Base-by-base conservation (phyloP, 2,888 invertebrate genomes). In the Syritta pipiens region DNA sequence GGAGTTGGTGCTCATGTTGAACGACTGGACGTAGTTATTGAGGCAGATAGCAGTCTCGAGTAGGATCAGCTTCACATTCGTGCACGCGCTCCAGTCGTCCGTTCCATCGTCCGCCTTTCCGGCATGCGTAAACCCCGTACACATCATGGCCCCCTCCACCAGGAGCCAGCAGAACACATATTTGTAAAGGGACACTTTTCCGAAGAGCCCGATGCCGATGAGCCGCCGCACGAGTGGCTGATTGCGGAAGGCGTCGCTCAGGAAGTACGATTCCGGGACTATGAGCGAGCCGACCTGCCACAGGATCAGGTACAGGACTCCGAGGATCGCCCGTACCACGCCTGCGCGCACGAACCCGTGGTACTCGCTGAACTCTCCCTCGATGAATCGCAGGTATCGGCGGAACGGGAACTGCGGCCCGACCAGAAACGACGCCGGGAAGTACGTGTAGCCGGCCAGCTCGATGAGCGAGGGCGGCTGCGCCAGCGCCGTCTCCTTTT, bases 91-190 rank as follows among this genome's bases (percentile, higher is more conserved):
- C n/a, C n/a, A n/a, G n/a, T n/a, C n/a, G n/a, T n/a, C n/a, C n/a
- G n/a, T n/a, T n/a, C n/a, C n/a, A n/a, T n/a, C n/a, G n/a, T n/a
- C n/a, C n/a, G n/a, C n/a, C n/a, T n/a, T n/a, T n/a, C n/a, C n/a
- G n/a, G n/a, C n/a, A n/a, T n/a, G n/a, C n/a, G n/a, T n/a, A n/a
- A n/a, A n/a, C n/a, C 92, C 92, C 82, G 91, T 90, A 74, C 91
- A 85, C 83, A 91, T 92, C 62, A 92, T 91, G 7, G 91, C 93
- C 85, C 96, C 96, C 91, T 96, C 96, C 2, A 96, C 93, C 14
- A 99, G 90, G 42, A 98, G 90, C 98, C 98, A 99, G 86, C 95
- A 95, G 1, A 96, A 94, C 51, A 98, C 94, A 86, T 99, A 99
- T 87, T 97, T 97, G 88, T 96, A 96, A 3, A 98, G 89, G 9